These are phyloP conservation scores for Intellagama lesueurii DNA, from an alignment of 2,797 vertebrate genomes.

Conservation along the genomic window DNA sequence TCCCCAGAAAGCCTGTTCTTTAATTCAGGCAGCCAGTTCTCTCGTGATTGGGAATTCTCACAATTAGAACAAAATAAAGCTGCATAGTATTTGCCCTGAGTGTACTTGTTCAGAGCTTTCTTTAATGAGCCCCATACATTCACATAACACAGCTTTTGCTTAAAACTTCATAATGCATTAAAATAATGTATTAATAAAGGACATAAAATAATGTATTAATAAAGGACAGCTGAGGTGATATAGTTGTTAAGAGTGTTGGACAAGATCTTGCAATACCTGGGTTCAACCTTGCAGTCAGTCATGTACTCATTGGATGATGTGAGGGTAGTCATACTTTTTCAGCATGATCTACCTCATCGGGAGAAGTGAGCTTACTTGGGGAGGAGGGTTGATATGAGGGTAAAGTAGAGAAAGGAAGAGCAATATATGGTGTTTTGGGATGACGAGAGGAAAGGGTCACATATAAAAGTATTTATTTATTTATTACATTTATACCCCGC, in stretches of 20 bases:
- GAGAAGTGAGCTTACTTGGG: too few species aligned
- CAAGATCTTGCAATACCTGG: too few species aligned
- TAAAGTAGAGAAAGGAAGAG: too few species aligned
- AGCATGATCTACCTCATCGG: too few species aligned
- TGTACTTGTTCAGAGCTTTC: constrained; percentile 56
- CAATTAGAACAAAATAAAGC: constrained; percentile 61
- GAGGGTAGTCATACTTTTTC: too few species aligned
- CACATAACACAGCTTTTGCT: constrained; percentile 42
- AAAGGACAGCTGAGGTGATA: neutral
- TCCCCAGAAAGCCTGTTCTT: constrained; percentile 59
- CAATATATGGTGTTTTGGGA: too few species aligned
- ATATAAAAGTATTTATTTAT: neutral
- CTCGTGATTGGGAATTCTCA: constrained; percentile 62
- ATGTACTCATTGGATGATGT: too few species aligned
- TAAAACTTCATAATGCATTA: neutral
- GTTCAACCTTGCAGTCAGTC: too few species aligned
- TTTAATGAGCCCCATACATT: constrained; percentile 63
- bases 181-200: constrained; percentile 18
- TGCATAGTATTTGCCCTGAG: constrained; percentile 67
- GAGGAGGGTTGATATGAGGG: too few species aligned
- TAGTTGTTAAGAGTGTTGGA: too few species aligned
- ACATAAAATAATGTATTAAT: constrained; percentile 22
- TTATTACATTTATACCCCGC: too few species aligned
- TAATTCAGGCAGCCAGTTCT: constrained; percentile 56
- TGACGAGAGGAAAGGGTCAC: too few species aligned